A percentile compares a stretch with the other conserved stretches of the same genome.
Conservation (phyloP, 2,113 vertebrate genomes). For the Typhlomys cinereus region DNA sequence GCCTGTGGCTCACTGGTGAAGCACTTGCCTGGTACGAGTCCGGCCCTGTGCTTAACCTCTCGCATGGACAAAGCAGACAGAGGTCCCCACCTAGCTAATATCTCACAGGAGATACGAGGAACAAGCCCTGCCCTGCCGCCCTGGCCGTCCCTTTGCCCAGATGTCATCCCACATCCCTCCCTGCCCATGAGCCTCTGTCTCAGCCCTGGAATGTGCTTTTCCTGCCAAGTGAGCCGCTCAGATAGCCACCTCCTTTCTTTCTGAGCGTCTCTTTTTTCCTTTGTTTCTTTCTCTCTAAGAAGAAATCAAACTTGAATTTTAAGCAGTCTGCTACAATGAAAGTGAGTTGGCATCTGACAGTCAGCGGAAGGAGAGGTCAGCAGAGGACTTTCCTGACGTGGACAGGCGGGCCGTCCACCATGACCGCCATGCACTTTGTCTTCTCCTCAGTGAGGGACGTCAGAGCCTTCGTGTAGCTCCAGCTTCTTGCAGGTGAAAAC, state of each 20-base stretch:
- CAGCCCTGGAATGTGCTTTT: conserved; percentile 47
- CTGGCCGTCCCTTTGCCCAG: conserved; percentile 20
- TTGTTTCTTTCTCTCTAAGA: conserved; percentile 59
- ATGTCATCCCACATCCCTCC: conserved; percentile 24
- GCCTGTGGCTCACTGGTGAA: not conserved
- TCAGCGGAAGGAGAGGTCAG: conserved; percentile 51
- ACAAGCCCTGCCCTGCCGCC: not conserved
- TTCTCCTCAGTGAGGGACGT: conserved; percentile 11
- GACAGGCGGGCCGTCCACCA: conserved; percentile 41
- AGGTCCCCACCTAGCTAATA: not conserved
- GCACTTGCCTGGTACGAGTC: not conserved
- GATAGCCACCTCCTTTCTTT: conserved; percentile 53
- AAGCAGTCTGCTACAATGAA: conserved; percentile 68
- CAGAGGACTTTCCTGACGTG: conserved; percentile 17
- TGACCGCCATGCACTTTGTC: conserved; percentile 1
- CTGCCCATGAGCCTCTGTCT: conserved; percentile 51
- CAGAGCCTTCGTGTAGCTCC: conserved; percentile 44
- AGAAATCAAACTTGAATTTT: conserved; percentile 68
- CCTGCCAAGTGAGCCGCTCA: conserved; percentile 66
- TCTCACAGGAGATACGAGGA: not conserved
- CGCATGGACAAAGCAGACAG: not conserved
- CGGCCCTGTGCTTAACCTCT: not conserved
- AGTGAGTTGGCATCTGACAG: conserved; percentile 49
- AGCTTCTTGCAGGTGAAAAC: conserved; percentile 48
- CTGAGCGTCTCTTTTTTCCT: too few species aligned